Conservation (phyloP, 2,797 vertebrate genomes). For the Gouania willdenowi region DNA sequence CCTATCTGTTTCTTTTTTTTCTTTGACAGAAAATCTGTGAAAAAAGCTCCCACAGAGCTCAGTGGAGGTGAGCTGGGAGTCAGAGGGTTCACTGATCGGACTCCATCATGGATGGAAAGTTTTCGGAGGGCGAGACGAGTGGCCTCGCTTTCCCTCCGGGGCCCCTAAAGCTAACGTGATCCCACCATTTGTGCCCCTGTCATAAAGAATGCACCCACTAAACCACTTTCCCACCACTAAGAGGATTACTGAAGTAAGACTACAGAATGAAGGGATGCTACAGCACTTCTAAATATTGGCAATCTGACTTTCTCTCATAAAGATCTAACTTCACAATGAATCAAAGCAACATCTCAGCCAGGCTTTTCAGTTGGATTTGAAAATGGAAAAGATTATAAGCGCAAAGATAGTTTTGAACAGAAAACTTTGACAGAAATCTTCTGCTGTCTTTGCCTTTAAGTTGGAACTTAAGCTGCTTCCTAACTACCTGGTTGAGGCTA, state of each 20-base stretch:
- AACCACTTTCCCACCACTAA: conserved; percentile 80
- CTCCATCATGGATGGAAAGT: conserved; percentile 70
- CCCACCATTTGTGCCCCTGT: conserved; percentile 68
- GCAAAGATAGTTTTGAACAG: too few species aligned
- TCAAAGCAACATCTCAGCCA: too few species aligned
- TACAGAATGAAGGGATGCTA: conserved; percentile 72
- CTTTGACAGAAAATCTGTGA: background rate
- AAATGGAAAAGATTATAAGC: too few species aligned
- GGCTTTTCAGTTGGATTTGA: too few species aligned
- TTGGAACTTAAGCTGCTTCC: too few species aligned
- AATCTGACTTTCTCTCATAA: too few species aligned
- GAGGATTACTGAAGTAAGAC: conserved; percentile 79
- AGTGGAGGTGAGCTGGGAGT: conserved; percentile 36
- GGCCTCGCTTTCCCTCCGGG: conserved; percentile 40
- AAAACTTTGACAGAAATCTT: too few species aligned
- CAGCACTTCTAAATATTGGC: conserved; percentile 55
- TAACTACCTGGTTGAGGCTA: too few species aligned
- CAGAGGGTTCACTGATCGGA: conserved; percentile 61
- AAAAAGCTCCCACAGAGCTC: conserved; percentile 15
- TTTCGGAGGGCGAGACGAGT: conserved; percentile 58
- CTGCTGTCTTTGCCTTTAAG: too few species aligned
- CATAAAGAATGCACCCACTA: conserved; percentile 73
- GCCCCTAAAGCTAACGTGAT: conserved; percentile 68
- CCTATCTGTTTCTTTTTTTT: conserved; percentile 1
- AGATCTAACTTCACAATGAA: too few species aligned